Base-by-base conservation (phyloP, 2,888 invertebrate genomes). In the Peribatodes rhomboidaria region DNA sequence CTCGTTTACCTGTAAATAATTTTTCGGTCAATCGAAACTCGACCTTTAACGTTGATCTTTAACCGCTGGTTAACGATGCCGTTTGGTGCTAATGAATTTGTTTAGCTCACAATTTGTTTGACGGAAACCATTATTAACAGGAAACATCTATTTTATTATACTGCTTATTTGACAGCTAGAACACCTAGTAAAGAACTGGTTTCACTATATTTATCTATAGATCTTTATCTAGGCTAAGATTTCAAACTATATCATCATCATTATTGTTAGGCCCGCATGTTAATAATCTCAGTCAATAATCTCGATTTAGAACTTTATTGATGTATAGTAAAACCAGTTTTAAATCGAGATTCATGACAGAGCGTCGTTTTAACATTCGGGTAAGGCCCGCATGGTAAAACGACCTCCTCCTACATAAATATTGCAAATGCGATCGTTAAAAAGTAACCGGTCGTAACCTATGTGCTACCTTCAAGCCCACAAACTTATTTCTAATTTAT, bases 131-230 rank as follows among this genome's bases (percentile, higher is more conserved):
- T 86, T 80, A 78, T 20, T 46, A 61, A 65, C 85, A 85, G 88
- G 87, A 88, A 77, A 73, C 78, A 87, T 88, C 87, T 86, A 86
- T 68, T 77, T 72, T 67, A 63, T 69, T 84, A 85, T 82, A 85
- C 82, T 65, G 70, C 78, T 64, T 71, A 63, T 76, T 73, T 77
- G 83, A 82, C 81, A 80, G 76, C 61, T 68, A 46, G 57, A 66
- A 57, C 61, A 67, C 55, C 53, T 71, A 75, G 74, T 68, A 71
- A 65, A 72, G 56, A 54, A 76, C 74, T 78, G 54, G 80, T 75
- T 76, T 68, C 27, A 16, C 18, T 13, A 9, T n/a, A 20, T 35
- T 35, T 44, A 50, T n/a, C 35, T 33, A 14, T 8, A 0, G n/a
- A n/a, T n/a, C n/a, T n/a, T n/a, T n/a, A n/a, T 35, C 9, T 35